These are phyloP conservation scores for Hycleus cichorii DNA, from an alignment of 1,140 invertebrate genomes.

Conservation along the genomic window DNA sequence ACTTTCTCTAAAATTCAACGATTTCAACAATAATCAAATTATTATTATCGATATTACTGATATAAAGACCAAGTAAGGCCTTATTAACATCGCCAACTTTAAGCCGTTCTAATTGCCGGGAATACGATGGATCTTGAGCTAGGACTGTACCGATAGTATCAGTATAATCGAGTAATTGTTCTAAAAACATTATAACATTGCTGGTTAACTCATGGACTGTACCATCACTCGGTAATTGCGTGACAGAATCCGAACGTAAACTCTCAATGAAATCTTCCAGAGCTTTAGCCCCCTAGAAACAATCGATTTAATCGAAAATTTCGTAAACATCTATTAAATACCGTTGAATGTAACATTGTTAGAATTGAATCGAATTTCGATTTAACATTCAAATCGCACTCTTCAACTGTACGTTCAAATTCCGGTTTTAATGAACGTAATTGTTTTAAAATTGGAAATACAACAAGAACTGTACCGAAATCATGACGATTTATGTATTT, in stretches of 20 bases:
- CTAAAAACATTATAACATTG: constrained; percentile 83
- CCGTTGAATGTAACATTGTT: constrained; percentile 66
- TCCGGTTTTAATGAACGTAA: constrained; percentile 73
- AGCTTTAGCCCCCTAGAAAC: constrained; percentile 68
- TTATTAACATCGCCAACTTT: constrained; percentile 48
- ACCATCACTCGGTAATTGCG: constrained; percentile 85
- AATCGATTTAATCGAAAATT: background rate
- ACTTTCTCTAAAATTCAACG: constrained; percentile 63
- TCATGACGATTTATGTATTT: constrained; percentile 73
- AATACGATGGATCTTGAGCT: constrained; percentile 53
- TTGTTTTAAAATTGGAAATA: constrained; percentile 83
- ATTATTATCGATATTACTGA: constrained; percentile 49
- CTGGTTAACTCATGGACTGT: constrained; percentile 93
- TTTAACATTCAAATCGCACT: constrained; percentile 61
- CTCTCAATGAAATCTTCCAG: constrained; percentile 91
- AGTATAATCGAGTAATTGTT: constrained; percentile 72
- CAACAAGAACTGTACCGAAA: constrained; percentile 72
- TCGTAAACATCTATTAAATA: constrained; percentile 38
- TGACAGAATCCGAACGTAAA: constrained; percentile 74
- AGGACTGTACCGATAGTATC: constrained; percentile 64
- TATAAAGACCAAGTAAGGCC: constrained; percentile 66
- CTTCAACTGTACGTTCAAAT: constrained; percentile 71
- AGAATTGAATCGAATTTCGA: constrained; percentile 67
- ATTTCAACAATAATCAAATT: background rate
- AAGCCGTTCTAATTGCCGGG: constrained; percentile 45